Conservation (phyloP, 1,140 invertebrate genomes). For the Muscidifurax raptorellus region DNA sequence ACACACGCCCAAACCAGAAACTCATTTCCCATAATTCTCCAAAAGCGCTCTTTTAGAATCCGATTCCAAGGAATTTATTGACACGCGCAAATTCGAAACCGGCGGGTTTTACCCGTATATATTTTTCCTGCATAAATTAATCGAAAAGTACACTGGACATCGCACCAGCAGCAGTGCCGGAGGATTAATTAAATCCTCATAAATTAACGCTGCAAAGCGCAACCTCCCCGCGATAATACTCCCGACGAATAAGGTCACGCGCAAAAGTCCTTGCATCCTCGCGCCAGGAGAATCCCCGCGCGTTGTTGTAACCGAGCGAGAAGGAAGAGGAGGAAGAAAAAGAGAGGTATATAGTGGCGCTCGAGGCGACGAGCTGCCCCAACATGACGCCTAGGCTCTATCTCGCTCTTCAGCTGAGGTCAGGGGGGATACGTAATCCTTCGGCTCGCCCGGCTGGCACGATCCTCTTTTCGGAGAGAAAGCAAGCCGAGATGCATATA, state of each 20-base stretch:
- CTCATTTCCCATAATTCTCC: background rate
- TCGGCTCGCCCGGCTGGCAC: slow-evolving; percentile 8
- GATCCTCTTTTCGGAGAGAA: slow-evolving; percentile 15
- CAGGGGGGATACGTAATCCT: slow-evolving; percentile 39
- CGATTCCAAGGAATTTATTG: too few relatives aligned
- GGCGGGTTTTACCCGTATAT: background rate
- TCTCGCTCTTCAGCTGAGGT: background rate
- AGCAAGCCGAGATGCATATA: slow-evolving; percentile 6
- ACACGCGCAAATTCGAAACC: too few relatives aligned
- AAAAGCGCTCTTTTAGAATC: background rate
- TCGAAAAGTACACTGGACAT: background rate
- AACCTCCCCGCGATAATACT: background rate
- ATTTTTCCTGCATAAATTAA: background rate
- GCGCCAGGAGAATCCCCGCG: background rate
- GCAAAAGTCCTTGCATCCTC: background rate
- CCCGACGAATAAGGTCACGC: background rate
- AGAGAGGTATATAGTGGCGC: background rate
- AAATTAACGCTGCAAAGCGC: background rate
- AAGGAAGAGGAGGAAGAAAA: background rate
- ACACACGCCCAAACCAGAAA: background rate
- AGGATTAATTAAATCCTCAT: background rate
- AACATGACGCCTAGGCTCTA: background rate
- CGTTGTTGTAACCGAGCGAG: background rate
- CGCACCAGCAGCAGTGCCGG: too few relatives aligned
- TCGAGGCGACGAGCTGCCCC: slow-evolving; percentile 16